Evolutionary conservation across 1,140 invertebrate genomes (phyloP).

Genomic region (Papilio machaon): DNA sequence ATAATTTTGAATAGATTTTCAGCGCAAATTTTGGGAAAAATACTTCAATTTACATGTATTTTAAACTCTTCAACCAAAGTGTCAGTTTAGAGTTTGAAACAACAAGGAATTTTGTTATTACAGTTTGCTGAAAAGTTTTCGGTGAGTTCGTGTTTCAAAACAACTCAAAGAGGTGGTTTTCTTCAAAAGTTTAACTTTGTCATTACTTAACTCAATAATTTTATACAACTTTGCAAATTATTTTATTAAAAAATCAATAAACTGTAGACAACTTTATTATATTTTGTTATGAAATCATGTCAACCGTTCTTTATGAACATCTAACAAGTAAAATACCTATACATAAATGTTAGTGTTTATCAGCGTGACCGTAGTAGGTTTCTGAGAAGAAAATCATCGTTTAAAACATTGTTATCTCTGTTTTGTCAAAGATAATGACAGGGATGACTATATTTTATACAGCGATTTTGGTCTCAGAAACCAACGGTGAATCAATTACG

Average conservation of each 20-base stretch:
- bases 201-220: conserved; percentile 7
- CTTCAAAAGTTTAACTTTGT: conserved; percentile 18
- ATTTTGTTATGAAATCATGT: too few relatives aligned
- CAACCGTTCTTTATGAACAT: too few relatives aligned
- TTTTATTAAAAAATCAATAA: neutral
- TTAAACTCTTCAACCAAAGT: conserved; percentile 1
- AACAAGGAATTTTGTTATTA: conserved; percentile 7
- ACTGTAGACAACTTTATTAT: too few relatives aligned
- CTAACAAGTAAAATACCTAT: neutral
- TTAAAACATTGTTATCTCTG: too few relatives aligned
- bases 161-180: conserved; percentile 9
- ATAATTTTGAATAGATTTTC: neutral
- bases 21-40: neutral
- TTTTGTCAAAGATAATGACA: too few relatives aligned
- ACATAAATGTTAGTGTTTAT: neutral
- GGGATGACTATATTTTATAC: too few relatives aligned
- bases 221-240: neutral
- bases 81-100: conserved; percentile 15
- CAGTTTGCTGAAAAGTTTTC: neutral
- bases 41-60: neutral
- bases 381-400: too few relatives aligned
- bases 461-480: too few relatives aligned
- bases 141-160: conserved; percentile 16
- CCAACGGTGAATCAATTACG: neutral
- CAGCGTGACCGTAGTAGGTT: too few relatives aligned